These are phyloP conservation scores for Apaloderma vittatum DNA, from an alignment of 2,113 vertebrate species.

Conservation along the genomic window DNA sequence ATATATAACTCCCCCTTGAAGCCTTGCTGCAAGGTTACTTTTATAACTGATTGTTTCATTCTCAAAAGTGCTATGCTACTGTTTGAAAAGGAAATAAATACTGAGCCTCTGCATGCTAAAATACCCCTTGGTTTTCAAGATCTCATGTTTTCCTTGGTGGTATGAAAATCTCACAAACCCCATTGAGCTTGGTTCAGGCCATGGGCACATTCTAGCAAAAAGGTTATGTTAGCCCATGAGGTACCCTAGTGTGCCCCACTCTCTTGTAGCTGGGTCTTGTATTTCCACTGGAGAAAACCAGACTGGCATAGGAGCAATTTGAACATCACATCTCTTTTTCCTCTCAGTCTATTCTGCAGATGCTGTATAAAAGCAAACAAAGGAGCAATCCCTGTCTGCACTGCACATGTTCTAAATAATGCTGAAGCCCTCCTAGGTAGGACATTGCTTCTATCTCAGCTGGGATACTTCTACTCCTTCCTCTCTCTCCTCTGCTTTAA, in stretches of 20 bases:
- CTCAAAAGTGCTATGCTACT: slow-evolving; percentile 39
- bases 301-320: not conserved
- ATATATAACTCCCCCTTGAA: slow-evolving; percentile 65
- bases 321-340: not conserved
- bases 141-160: not conserved
- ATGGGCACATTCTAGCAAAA: not conserved
- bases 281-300: not conserved
- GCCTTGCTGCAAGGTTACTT: slow-evolving; percentile 70
- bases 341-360: not conserved
- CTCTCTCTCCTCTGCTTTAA: not conserved
- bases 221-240: not conserved
- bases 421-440: not conserved
- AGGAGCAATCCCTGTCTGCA: not conserved
- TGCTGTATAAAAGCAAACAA: not conserved
- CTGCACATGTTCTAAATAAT: not conserved
- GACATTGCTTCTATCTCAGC: not conserved
- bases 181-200: not conserved
- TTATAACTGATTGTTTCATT: slow-evolving; percentile 70
- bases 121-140: not conserved
- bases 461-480: not conserved
- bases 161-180: not conserved
- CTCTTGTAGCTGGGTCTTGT: not conserved
- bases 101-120: slow-evolving; percentile 48
- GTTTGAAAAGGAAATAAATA: slow-evolving; percentile 22
- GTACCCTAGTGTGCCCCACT: not conserved